Base-by-base conservation (phyloP, 2,113 vertebrate genomes). In the Oncorhynchus mykiss region DNA sequence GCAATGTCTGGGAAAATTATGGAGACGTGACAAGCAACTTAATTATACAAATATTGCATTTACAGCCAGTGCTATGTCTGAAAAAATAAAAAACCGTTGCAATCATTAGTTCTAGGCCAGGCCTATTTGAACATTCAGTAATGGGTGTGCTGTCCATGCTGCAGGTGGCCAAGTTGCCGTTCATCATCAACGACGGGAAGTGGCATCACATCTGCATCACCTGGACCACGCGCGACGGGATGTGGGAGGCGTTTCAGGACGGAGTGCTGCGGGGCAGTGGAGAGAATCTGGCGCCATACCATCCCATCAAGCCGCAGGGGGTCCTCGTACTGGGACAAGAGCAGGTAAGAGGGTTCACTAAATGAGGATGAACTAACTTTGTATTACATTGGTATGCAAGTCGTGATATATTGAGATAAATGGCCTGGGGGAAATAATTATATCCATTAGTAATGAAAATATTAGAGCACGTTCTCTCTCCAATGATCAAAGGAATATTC, bases 151-250 rank as follows among this genome's bases (percentile, higher is more conserved):
- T 22, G 18, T 22, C 13, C 18, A 22, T 62, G 16, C 8, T 62
- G n/a, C 92, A 99, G 97, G 96, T 99, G 31, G 97, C 97, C 73
- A 97, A 97, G 85, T 84, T 99, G 78, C 97, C 97, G 5, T 98
- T 99, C 7, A 85, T 94, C 39, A 97, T 99, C 88, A 98, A 97
- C 0, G 97, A 99, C 0, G 96, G 97, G 5, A 98, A 98, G 74
- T 99, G 97, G 97, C 97, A 99, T 86, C 97, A 99, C 85, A 96
- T 99, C 83, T 98, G 97, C 6, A 88, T 99, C 84, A 96, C 96
- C 24, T 99, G 97, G 97, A 99, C 97, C 78, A 99, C 97, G 0
- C 93, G 97, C 5, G 97, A 99, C 0, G 97, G 97, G 0, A 93
- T 99, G 83, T 99, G 97, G 97, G 97, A 99, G 76, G 97, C 97